A percentile compares a stretch with the other conserved stretches of the same genome.
phyloP scores from a whole-genome alignment of 1,140 invertebrate species.

The Bombyx mandarina region DNA sequence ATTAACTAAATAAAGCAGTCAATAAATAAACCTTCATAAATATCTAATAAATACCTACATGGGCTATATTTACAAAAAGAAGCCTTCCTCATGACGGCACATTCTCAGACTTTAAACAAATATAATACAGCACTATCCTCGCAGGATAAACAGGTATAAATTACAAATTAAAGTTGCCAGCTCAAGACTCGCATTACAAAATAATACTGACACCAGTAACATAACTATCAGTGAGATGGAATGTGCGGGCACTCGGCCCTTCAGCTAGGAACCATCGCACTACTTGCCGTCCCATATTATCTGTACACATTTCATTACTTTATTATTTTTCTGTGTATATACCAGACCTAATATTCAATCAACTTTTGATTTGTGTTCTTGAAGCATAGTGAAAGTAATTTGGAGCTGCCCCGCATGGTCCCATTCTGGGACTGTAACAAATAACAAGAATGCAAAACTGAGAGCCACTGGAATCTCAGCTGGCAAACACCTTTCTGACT shows the following conservation, averaged over 20 bases:
- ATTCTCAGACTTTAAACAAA: constrained; percentile 59
- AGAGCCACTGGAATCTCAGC: no score
- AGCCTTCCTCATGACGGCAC: constrained; percentile 55
- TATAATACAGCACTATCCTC: constrained; percentile 68
- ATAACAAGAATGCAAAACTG: no score
- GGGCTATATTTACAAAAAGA: constrained; percentile 67
- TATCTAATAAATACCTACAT: constrained; percentile 71
- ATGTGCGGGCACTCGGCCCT: constrained; percentile 48
- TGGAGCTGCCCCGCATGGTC: no score
- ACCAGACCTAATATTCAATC: no score
- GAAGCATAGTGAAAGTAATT: no score
- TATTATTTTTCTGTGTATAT: no score
- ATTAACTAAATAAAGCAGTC: constrained; percentile 70
- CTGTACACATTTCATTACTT: background rate
- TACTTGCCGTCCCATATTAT: constrained; percentile 33
- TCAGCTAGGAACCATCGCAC: constrained; percentile 48
- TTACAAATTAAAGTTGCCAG: constrained; percentile 69
- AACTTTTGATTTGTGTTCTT: no score
- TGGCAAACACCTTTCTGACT: no score
- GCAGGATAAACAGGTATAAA: constrained; percentile 64
- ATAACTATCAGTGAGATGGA: constrained; percentile 59
- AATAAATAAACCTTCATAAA: constrained; percentile 71
- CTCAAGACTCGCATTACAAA: constrained; percentile 66
- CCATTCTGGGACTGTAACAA: no score
- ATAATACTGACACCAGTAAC: constrained; percentile 69